Evolutionary conservation across 64 coral and sea anemone species (phyloP).

Genomic region (Actinia equina): DNA sequence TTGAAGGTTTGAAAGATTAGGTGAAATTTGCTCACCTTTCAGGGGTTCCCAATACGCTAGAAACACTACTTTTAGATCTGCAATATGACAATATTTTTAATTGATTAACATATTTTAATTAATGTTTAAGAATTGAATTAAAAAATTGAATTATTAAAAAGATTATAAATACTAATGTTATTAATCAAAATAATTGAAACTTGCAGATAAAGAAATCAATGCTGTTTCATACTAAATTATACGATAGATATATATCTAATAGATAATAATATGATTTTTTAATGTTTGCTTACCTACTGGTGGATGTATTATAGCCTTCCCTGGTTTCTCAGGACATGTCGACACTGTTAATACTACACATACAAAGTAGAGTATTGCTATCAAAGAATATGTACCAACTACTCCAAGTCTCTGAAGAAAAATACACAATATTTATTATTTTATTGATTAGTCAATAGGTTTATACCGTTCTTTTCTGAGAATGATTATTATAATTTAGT

Average conservation of each 20-base stretch:
- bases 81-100: neutral
- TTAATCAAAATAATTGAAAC: too few relatives aligned
- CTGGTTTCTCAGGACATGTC: constrained; percentile 73
- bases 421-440: neutral
- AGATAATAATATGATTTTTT: too few relatives aligned
- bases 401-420: constrained; percentile 72
- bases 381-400: constrained; percentile 83
- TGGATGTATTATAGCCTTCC: constrained; percentile 59
- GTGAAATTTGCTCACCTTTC: constrained; percentile 47
- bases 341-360: constrained; percentile 86
- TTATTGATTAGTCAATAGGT: too few relatives aligned
- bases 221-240: too few relatives aligned
- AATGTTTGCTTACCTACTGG: constrained; percentile 36
- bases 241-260: too few relatives aligned
- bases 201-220: too few relatives aligned
- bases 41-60: constrained; percentile 96
- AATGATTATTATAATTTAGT: too few relatives aligned
- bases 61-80: constrained; percentile 77
- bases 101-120: too few relatives aligned
- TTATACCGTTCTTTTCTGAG: too few relatives aligned
- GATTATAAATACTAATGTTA: too few relatives aligned
- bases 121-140: too few relatives aligned
- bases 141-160: neutral
- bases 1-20: too few relatives aligned
- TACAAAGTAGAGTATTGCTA: constrained; percentile 78